phyloP scores from a whole-genome alignment of 2,888 invertebrate genomes.

The Lasioglossum oenotherae region DNA sequence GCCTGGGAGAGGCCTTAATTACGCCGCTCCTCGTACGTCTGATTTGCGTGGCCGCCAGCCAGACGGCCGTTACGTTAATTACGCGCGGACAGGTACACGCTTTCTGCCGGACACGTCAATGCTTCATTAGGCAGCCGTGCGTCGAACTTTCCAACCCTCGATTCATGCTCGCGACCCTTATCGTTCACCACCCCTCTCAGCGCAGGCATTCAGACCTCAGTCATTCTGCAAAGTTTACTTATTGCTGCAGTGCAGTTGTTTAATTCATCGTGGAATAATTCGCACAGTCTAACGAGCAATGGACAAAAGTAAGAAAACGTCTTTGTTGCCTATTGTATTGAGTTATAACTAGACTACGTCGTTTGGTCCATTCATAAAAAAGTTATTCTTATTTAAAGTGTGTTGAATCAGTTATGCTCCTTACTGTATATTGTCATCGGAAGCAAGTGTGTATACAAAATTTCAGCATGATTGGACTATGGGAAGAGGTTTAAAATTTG shows the following conservation, averaged over 20 bases:
- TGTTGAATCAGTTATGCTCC: too few species aligned
- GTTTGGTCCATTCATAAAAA: too few species aligned
- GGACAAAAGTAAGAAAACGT: background rate
- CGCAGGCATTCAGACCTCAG: background rate
- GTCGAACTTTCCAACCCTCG: slow-evolving; percentile 45
- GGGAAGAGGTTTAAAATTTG: too few species aligned
- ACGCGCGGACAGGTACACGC: slow-evolving; percentile 69
- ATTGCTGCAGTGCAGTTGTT: background rate
- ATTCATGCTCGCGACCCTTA: slow-evolving; percentile 39
- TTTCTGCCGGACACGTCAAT: slow-evolving; percentile 63
- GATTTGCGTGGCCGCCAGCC: slow-evolving; percentile 67
- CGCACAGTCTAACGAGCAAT: too few species aligned
- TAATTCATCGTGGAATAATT: background rate
- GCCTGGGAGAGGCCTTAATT: slow-evolving; percentile 65
- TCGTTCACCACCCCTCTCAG: background rate
- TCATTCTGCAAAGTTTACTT: background rate
- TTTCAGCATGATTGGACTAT: too few species aligned
- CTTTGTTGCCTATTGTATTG: too few species aligned
- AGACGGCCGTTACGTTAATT: slow-evolving; percentile 74
- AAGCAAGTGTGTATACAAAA: too few species aligned
- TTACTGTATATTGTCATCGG: too few species aligned
- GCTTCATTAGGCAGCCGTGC: slow-evolving; percentile 65
- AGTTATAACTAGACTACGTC: too few species aligned
- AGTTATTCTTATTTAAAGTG: too few species aligned
- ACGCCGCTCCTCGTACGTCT: slow-evolving; percentile 55